These are phyloP conservation scores for Sturmia bella DNA, from an alignment of 2,888 invertebrate species.

Conservation along the genomic window DNA sequence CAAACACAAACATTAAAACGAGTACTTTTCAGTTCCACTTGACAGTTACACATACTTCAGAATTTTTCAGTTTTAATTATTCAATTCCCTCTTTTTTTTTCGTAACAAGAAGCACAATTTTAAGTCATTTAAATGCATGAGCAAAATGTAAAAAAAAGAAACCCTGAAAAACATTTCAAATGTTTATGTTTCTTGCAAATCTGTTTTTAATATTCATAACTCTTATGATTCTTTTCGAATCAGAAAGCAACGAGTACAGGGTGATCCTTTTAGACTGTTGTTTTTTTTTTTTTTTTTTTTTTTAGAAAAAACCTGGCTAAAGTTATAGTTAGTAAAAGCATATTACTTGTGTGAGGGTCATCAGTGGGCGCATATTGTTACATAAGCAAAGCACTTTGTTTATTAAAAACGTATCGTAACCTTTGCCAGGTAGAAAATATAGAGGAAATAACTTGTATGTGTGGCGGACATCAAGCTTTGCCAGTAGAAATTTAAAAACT, in stretches of 20 bases:
- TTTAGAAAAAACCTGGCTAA: too few species aligned
- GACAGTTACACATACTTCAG: slow-evolving; percentile 45
- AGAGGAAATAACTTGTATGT: too few species aligned
- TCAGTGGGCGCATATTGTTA: too few species aligned
- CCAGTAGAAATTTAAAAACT: too few species aligned
- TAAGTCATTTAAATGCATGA: slow-evolving; percentile 57
- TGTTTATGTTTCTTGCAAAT: slow-evolving; percentile 29
- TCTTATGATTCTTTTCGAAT: slow-evolving; percentile 23
- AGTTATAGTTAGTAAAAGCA: too few species aligned
- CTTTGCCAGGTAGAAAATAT: too few species aligned
- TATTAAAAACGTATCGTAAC: too few species aligned
- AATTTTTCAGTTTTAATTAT: slow-evolving; percentile 62
- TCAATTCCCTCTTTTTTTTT: slow-evolving; percentile 47
- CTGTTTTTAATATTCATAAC: slow-evolving; percentile 38
- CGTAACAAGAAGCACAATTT: slow-evolving; percentile 39
- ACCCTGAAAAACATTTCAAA: slow-evolving; percentile 50
- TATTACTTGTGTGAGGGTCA: too few species aligned
- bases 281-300: too few species aligned
- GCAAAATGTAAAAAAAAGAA: slow-evolving; percentile 15
- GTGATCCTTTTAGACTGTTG: too few species aligned
- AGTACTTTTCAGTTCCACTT: slow-evolving; percentile 37
- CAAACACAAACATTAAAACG: slow-evolving; percentile 14
- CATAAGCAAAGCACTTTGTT: too few species aligned
- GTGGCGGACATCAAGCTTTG: too few species aligned
- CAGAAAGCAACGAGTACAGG: not conserved